Base-by-base conservation (phyloP, 2,797 vertebrate genomes). In the Myripristis jacobus region DNA sequence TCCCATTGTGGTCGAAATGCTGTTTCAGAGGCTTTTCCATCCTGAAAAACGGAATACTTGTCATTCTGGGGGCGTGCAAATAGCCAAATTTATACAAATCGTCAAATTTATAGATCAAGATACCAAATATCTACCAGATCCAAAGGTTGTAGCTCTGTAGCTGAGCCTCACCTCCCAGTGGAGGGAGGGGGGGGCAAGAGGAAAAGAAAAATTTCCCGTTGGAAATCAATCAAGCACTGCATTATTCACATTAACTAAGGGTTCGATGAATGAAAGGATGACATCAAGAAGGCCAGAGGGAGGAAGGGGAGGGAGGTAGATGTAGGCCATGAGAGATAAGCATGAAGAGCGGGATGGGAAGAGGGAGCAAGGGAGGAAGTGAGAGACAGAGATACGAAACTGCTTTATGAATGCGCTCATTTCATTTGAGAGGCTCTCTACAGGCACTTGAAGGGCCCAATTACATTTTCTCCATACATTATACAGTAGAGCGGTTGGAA, bases 401-500 rank as follows among this genome's bases (percentile, higher is more conserved):
- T 18, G n/a, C 21, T 53, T n/a, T 4, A 41, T 48, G 36, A 62
- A 36, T 21, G 29, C 21, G 12, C 50, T 68, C 12, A 53, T 71
- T 25, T 4, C 13, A 50, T 72, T 22, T 6, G 43, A 59, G 62
- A 52, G 52, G 25, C 25, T 54, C 52, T 54, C 52, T 13, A 10
- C 27, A 8, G 27, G 29, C 52, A 8, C 34, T 8, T 36, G 34
- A 8, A 36, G 34, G 34, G 34, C 34, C 18, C 0, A 44, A 70
- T 7, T 53, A 19, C 66, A n/a, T 41, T 12, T 22, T 54, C 48
- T 71, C 52, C 73, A 62, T 83, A 52, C 71, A 78, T 87, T 67
- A 78, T 70, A 58, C 58, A 85, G 75, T 2, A 66, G 80, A 22
- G 7, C 65, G 9, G 72, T 57, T n/a, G 21, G 38, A 44, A 44